Base-by-base conservation (phyloP, 1,140 invertebrate species). In the Anadara kagoshimensis region DNA sequence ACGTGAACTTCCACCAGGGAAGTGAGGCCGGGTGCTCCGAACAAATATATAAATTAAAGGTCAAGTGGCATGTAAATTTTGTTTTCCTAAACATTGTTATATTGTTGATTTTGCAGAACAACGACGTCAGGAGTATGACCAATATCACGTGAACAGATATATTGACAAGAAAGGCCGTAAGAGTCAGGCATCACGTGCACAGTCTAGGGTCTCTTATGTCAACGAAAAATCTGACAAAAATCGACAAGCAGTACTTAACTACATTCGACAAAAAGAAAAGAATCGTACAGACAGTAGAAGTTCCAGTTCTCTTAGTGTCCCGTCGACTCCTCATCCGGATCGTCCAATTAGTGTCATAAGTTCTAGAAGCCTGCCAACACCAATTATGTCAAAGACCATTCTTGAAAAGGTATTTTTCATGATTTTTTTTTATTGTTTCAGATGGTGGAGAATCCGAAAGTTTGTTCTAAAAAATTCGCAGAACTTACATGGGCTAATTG, bases 341-440 rank as follows among this genome's bases (percentile, higher is more conserved):
- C 65, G 58, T 0, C 75, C 82, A 5, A 72, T 69, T 43, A 80
- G 77, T 54, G 73, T 69, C 29, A 72, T 78, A 57, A 78, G 69
- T 5, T 75, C 80, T 0, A 58, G 82, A 57, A 84, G 82, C 63
- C 65, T 84, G 43, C 82, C 82, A 0, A 69, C 77, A 10, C 80
- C 80, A 16, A 70, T 69, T 1, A 70, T 72, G 69, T 63, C 47
- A 22, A 36, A 36, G 29, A 36, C 29, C 29, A 36, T 36, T 3
- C 29, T 36, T 36, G 29, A 36, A 36, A 36, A 51, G 49, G 16
- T 51, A 51, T 51, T 51, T 51, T 51, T 4, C 10, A 2, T 44
- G n/a, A 11, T 26, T 36, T 7, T 3, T 2, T 36, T 2, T 36
- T 7, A 36, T 3, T 36, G 2, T 36, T 36, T 36, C 29, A 36